A percentile compares a stretch with the other conserved stretches of the same genome.
Conservation (phyloP, 2,888 invertebrate genomes). For the Acleris holmiana region DNA sequence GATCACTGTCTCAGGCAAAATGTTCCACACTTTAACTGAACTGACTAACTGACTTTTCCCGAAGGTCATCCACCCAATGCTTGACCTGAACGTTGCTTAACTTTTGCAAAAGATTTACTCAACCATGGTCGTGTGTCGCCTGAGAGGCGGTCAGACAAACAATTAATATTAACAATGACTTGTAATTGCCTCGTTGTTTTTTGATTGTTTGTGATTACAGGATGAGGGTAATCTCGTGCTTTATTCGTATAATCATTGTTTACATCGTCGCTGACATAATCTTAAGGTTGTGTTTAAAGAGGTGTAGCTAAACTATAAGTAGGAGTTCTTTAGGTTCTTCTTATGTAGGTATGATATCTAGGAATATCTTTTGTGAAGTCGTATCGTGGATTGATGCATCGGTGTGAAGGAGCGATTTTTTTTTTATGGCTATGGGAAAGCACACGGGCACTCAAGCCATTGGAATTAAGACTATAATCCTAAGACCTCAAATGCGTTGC, state of each 20-base stretch:
- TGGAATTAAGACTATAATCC: no score
- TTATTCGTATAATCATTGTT: conserved; percentile 43
- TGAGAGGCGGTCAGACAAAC: neutral
- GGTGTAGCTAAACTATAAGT: conserved; percentile 15
- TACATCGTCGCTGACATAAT: conserved; percentile 40
- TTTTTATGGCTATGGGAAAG: no score
- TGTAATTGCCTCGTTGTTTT: conserved; percentile 25
- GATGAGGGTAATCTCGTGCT: conserved; percentile 49
- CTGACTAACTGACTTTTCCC: neutral
- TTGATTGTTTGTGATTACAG: conserved; percentile 42
- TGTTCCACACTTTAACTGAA: no score
- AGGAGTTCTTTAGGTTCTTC: neutral
- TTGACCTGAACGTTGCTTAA: conserved; percentile 15
- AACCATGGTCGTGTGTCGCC: neutral
- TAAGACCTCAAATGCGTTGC: no score
- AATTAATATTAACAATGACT: conserved; percentile 28
- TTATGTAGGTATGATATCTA: no score
- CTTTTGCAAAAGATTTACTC: conserved; percentile 18
- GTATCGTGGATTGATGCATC: no score
- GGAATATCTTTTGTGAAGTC: no score
- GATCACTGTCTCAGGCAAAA: no score
- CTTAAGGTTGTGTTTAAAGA: conserved; percentile 17
- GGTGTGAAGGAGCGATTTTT: no score
- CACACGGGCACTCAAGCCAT: no score
- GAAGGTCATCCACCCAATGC: conserved; percentile 11